Evolutionary conservation across 2,113 vertebrate species (phyloP).

Genomic region (Aptenodytes patagonicus): DNA sequence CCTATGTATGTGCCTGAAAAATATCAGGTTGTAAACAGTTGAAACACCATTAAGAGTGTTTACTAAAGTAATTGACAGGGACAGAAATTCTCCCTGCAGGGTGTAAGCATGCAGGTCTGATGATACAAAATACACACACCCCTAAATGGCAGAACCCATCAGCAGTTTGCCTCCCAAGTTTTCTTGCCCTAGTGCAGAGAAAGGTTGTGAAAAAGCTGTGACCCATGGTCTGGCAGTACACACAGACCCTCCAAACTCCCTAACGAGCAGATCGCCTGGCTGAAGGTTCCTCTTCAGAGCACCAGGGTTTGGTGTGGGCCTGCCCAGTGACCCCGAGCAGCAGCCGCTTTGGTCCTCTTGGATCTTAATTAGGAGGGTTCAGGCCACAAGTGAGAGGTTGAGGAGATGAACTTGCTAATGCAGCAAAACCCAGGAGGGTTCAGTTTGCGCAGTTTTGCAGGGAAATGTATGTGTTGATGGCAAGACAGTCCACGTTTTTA

Average conservation of each 20-base stretch:
- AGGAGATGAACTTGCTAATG: background rate
- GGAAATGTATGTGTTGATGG: background rate
- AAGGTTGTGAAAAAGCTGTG: background rate
- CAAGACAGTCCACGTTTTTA: background rate
- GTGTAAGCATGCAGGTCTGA: background rate
- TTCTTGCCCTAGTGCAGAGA: background rate
- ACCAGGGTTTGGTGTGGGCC: background rate
- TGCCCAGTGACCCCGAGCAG: background rate
- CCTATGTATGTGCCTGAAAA: background rate
- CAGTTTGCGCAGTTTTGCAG: background rate
- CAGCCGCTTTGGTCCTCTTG: background rate
- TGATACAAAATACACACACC: background rate
- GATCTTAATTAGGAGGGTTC: background rate
- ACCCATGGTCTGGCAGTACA: background rate
- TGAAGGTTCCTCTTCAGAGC: background rate
- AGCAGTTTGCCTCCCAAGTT: background rate
- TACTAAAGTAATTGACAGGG: background rate
- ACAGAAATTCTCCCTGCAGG: background rate
- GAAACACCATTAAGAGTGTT: background rate
- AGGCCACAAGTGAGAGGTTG: background rate
- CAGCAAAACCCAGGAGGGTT: background rate
- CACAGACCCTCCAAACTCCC: background rate
- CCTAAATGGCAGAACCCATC: background rate
- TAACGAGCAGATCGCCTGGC: background rate
- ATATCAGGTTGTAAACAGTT: background rate